Conservation (phyloP, 2,797 vertebrate genomes). For the Nothura maculosa region DNA sequence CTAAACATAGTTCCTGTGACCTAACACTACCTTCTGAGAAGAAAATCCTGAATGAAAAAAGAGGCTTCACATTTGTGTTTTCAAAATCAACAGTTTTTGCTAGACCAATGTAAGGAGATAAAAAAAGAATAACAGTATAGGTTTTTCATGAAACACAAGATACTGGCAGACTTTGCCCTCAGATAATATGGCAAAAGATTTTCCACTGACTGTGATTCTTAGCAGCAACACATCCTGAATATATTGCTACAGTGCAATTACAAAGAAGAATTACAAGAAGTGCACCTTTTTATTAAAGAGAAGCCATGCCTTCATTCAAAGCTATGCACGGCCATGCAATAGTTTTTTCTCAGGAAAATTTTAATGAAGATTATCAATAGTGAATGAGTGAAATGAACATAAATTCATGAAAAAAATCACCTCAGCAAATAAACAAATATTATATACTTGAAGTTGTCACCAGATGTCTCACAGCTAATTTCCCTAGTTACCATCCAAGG, state of each 20-base stretch:
- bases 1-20: slow-evolving; percentile 54
- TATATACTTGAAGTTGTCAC: neutral
- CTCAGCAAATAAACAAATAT: neutral
- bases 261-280: neutral
- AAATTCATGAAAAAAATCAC: neutral
- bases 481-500: neutral
- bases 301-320: neutral
- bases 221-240: neutral
- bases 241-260: neutral
- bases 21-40: slow-evolving; percentile 11
- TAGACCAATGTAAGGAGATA: neutral
- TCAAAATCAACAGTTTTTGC: neutral
- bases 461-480: neutral
- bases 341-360: neutral
- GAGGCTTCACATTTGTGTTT: neutral
- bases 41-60: slow-evolving; percentile 42
- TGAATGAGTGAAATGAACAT: neutral
- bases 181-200: neutral
- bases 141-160: neutral
- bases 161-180: neutral
- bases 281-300: neutral
- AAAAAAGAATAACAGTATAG: neutral
- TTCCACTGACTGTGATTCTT: neutral
- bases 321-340: neutral
- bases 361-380: neutral